Percentiles rank a stretch among this genome's conserved stretches.
These are phyloP conservation scores for Melolontha melolontha DNA, from an alignment of 2,888 invertebrate genomes.

Conservation along the genomic window DNA sequence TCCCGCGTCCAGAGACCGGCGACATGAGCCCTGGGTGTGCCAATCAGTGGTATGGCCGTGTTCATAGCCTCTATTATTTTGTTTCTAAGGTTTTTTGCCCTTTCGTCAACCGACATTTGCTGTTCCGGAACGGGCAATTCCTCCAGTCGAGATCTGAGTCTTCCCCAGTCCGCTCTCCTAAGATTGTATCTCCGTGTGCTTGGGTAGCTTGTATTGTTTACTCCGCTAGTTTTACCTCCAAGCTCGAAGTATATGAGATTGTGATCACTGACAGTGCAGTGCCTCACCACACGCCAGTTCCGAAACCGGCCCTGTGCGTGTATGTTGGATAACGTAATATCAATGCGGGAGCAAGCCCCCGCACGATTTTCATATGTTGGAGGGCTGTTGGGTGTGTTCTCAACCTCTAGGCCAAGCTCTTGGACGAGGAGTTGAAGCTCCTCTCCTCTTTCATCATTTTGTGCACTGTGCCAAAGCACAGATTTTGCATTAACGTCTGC, in stretches of 20 bases:
- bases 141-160: not conserved
- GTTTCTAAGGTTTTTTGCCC: not conserved
- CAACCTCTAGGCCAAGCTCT: constrained; percentile 10
- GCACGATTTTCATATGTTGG: too few species aligned
- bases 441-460: too few species aligned
- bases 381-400: not conserved
- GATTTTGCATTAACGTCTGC: constrained; percentile 40
- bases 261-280: constrained; percentile 32
- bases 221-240: not conserved
- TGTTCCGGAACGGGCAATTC: not conserved
- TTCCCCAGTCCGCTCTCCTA: constrained; percentile 21
- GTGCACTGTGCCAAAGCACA: constrained; percentile 7
- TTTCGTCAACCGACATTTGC: not conserved
- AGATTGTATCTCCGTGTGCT: constrained; percentile 8
- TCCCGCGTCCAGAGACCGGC: too few species aligned
- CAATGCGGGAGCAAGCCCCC: not conserved
- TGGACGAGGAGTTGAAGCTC: too few species aligned
- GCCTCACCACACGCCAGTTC: too few species aligned
- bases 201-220: too few species aligned
- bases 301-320: not conserved
- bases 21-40: not conserved
- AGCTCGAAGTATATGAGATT: constrained; percentile 2
- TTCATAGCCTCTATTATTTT: too few species aligned
- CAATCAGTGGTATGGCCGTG: too few species aligned
- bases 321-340: constrained; percentile 17